These are phyloP conservation scores for Palythoa grandiflora DNA, from an alignment of 92 coral and sea anemone species.

Conservation along the genomic window DNA sequence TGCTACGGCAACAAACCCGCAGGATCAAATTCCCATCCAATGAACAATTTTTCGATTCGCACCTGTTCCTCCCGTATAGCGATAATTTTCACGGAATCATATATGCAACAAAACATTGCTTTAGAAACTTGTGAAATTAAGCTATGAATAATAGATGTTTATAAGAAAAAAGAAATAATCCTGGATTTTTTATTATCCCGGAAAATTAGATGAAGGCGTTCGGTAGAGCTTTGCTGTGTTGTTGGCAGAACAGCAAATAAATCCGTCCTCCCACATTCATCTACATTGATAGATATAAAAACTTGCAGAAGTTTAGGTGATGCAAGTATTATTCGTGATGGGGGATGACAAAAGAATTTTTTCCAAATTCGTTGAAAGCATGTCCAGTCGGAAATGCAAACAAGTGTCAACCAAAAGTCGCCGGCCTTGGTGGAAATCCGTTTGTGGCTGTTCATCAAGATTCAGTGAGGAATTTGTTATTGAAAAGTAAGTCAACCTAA, in stretches of 20 bases:
- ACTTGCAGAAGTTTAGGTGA: background rate
- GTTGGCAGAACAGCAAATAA: background rate
- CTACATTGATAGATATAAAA: background rate
- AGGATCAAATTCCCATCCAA: background rate
- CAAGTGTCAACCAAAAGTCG: slow-evolving; percentile 16
- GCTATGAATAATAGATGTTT: slow-evolving; percentile 15
- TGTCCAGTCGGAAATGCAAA: slow-evolving; percentile 25
- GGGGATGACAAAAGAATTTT: background rate
- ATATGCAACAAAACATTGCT: background rate
- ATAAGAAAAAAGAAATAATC: background rate
- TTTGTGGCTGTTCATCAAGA: slow-evolving; percentile 17
- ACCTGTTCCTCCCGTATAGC: slow-evolving; percentile 3
- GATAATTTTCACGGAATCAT: background rate
- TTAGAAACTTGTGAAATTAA: slow-evolving; percentile 8
- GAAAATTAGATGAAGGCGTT: background rate
- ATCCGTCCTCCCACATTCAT: background rate
- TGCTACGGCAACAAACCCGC: background rate
- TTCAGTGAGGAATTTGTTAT: slow-evolving; percentile 31
- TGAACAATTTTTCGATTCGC: background rate
- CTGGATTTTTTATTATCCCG: background rate
- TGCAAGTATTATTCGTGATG: background rate
- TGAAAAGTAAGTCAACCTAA: slow-evolving; percentile 32
- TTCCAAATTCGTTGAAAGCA: background rate
- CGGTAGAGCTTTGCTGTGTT: background rate
- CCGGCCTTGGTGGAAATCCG: slow-evolving; percentile 27